Evolutionary conservation across 2,797 vertebrate species (phyloP), one percentile per base, ranked within the genome.

Genomic region (Morus bassanus): DNA sequence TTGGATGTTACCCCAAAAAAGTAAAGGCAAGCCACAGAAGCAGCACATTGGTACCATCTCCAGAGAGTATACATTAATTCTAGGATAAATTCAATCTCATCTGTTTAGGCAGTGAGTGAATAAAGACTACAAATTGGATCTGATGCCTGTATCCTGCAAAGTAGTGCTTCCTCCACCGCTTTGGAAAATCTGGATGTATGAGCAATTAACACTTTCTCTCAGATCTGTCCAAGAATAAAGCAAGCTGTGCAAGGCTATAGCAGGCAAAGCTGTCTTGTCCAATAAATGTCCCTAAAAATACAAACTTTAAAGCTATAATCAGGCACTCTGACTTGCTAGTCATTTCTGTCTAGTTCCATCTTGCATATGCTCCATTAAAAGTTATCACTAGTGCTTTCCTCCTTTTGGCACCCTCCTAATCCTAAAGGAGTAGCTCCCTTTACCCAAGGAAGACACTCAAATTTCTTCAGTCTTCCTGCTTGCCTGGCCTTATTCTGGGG

Each of bases 1-100:
- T 59, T 82, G 5, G 0, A 9, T 68, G 28, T 84, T 68, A 39
- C 1, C 18, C 16, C 2, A 0, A 8, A 37, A 61, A 70, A 59
- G 37, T 8, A 56, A 87, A 74, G 28, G 16, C n/a, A 77, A 83
- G 10, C 28, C 18, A 41, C 2, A 10, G 37, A 64, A 92, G 37
- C 0, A 63, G 28, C 17, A 82, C 41, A 31, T 18, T 72, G 25
- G 33, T 76, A 61, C 30, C 57, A 64, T 64, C 68, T 85, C 60
- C 73, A 64, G 37, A 75, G 87, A 83, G 21, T 60, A 18, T 50
- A 37, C 13, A 16, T 64, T 75, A 77, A 46, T 80, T 88, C 39
- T 78, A 91, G 39, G 45, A 79, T 19, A 73, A 72, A 54, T 51
- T 54, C 33, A 48, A 7, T 68, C 18, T 83, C 7, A 18, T 70